Evolutionary conservation across 2,888 invertebrate genomes (phyloP).

Genomic region (Eurytoma adleriae): DNA sequence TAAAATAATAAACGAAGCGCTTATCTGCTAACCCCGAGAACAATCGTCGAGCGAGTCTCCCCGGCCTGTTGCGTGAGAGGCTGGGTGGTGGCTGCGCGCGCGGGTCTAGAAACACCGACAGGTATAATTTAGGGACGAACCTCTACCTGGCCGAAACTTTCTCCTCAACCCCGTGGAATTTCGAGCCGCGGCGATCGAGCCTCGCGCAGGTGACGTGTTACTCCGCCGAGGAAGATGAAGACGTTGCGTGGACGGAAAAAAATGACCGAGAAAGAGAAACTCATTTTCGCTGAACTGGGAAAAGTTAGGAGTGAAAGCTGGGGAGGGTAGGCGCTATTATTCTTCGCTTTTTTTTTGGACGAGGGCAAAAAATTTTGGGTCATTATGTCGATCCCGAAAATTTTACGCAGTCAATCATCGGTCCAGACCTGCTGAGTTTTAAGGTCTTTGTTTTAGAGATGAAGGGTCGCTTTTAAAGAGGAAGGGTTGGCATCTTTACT

Average conservation of each 20-base stretch:
- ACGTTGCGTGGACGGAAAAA: background rate
- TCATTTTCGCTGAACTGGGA: conserved; percentile 20
- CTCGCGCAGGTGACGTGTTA: conserved; percentile 20
- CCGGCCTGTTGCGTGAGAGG: background rate
- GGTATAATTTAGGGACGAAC: conserved; percentile 10
- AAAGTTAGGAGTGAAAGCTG: conserved; percentile 34
- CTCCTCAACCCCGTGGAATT: background rate
- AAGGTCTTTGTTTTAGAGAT: background rate
- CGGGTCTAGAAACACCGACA: background rate
- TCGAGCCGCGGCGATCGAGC: background rate
- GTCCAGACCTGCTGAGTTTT: no score
- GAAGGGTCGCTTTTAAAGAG: background rate
- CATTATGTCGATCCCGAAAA: background rate
- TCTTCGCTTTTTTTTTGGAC: conserved; percentile 9
- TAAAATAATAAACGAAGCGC: conserved; percentile 39
- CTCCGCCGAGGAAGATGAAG: conserved; percentile 19
- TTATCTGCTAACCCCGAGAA: conserved; percentile 22
- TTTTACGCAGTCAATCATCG: background rate
- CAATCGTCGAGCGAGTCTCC: conserved; percentile 1
- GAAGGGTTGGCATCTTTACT: background rate
- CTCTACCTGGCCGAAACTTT: conserved; percentile 33
- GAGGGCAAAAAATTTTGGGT: background rate
- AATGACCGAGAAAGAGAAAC: conserved; percentile 47
- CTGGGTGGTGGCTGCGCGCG: no score
- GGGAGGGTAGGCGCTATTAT: background rate